Evolutionary conservation across 2,888 invertebrate genomes (phyloP).

Genomic region (Chromoteleia sp.): DNA sequence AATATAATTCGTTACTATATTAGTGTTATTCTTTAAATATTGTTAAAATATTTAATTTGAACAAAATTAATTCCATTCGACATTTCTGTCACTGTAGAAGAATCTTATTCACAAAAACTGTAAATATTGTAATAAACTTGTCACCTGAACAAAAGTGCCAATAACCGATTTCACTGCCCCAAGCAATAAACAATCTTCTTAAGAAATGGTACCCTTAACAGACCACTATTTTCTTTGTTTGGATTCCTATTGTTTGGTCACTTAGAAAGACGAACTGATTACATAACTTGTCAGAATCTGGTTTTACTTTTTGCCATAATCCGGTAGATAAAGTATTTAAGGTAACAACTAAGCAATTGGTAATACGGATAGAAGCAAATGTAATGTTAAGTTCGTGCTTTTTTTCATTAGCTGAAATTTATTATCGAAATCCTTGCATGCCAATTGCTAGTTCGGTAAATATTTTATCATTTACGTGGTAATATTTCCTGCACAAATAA

Average conservation of each 20-base stretch:
- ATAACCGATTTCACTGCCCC: slow-evolving; percentile 31
- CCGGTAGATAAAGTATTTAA: not conserved
- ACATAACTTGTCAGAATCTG: slow-evolving; percentile 7
- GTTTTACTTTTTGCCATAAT: slow-evolving; percentile 6
- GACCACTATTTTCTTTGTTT: no score
- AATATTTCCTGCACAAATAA: no score
- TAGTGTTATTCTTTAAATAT: no score
- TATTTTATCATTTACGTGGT: no score
- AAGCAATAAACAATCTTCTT: slow-evolving; percentile 44
- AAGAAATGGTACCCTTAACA: slow-evolving; percentile 33
- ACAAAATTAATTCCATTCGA: no score
- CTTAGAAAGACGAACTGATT: slow-evolving; percentile 24
- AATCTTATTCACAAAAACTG: no score
- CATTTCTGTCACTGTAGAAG: no score
- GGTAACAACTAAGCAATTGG: slow-evolving; percentile 1
- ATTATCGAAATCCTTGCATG: no score
- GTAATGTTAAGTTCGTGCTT: not conserved
- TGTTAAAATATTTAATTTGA: no score
- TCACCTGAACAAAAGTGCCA: slow-evolving; percentile 35
- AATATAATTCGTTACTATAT: no score
- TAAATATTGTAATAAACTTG: slow-evolving; percentile 30
- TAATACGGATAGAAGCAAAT: not conserved
- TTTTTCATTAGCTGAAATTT: slow-evolving; percentile 1
- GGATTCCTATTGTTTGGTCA: slow-evolving; percentile 23
- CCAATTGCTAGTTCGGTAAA: no score